These are phyloP conservation scores for Apamea sordens DNA, from an alignment of 2,888 invertebrate species.

Conservation along the genomic window DNA sequence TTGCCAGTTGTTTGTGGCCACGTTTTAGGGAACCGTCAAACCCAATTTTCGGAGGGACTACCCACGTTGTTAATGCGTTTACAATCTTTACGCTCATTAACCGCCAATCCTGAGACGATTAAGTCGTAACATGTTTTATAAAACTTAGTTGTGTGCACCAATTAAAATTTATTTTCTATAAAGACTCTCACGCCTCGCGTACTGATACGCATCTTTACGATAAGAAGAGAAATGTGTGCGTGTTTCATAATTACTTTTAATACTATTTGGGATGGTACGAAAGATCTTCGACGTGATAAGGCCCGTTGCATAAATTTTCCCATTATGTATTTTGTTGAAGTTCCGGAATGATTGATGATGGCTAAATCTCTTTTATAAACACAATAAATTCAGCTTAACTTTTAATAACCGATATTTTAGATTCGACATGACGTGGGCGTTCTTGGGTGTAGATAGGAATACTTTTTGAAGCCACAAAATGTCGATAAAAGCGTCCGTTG, in stretches of 20 bases:
- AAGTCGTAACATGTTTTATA: constrained; percentile 86
- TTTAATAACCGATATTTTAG: constrained; percentile 55
- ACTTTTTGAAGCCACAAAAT: constrained; percentile 36
- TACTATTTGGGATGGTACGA: constrained; percentile 76
- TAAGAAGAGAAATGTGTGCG: constrained; percentile 77
- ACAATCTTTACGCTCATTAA: constrained; percentile 89
- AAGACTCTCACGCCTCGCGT: constrained; percentile 81
- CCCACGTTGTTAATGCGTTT: constrained; percentile 85
- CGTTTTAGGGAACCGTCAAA: constrained; percentile 64
- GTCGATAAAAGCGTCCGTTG: constrained; percentile 27
- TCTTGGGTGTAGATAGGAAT: constrained; percentile 46
- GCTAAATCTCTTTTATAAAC: constrained; percentile 66
- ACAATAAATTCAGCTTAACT: constrained; percentile 65
- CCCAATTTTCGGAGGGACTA: constrained; percentile 73
- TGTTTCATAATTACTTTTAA: constrained; percentile 83
- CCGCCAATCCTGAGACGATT: constrained; percentile 85
- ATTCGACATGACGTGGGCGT: constrained; percentile 52
- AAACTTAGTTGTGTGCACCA: constrained; percentile 83
- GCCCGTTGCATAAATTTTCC: constrained; percentile 75
- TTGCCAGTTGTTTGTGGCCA: constrained; percentile 57
- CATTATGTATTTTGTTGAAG: constrained; percentile 74
- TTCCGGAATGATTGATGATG: constrained; percentile 78
- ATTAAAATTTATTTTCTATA: constrained; percentile 85
- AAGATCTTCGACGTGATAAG: constrained; percentile 72
- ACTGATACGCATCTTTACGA: constrained; percentile 83